Percentiles rank a stretch among this genome's conserved stretches.
These are phyloP conservation scores for Gallinago undulata DNA, from an alignment of 2,113 vertebrate species.

Conservation along the genomic window DNA sequence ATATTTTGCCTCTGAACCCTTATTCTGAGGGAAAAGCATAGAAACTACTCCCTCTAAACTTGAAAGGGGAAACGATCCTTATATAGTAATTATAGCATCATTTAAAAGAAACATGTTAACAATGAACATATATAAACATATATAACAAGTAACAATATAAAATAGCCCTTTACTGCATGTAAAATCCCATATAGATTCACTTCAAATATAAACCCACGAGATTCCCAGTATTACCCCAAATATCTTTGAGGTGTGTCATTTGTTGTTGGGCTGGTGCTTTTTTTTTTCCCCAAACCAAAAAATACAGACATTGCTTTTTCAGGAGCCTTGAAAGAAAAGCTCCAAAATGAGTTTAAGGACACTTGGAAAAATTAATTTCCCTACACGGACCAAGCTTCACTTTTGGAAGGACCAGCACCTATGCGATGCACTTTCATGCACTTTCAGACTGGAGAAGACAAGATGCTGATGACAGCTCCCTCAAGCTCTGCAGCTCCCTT, in stretches of 20 bases:
- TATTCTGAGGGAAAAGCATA: neutral
- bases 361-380: neutral
- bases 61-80: neutral
- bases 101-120: neutral
- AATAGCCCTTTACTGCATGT: neutral
- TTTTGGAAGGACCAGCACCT: neutral
- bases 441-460: neutral
- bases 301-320: neutral
- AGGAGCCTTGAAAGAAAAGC: neutral
- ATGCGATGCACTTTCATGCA: accelerated
- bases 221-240: neutral
- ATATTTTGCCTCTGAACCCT: neutral
- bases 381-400: neutral
- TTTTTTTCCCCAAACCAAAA: accelerated
- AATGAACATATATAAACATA: neutral
- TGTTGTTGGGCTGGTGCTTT: neutral
- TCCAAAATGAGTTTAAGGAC: neutral
- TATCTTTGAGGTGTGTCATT: neutral
- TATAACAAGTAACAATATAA: neutral
- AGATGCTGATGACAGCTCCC: accelerated
- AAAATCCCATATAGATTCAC: neutral
- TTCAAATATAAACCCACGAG: neutral
- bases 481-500: neutral
- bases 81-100: neutral
- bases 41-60: neutral